phyloP scores from a whole-genome alignment of 2,113 vertebrate genomes.

The Meles meles region DNA sequence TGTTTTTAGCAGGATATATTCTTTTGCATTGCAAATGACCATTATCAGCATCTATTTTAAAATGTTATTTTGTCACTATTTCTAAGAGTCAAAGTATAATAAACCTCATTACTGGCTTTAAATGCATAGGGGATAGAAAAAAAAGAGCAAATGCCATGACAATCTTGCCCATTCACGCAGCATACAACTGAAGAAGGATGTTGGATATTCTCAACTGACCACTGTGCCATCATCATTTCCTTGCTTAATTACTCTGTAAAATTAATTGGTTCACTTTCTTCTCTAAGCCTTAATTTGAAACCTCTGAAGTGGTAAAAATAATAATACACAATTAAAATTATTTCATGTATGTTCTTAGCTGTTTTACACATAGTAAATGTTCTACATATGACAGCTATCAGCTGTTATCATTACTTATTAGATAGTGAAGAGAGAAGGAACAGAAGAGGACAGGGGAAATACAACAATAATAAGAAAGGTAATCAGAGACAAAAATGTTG shows the following conservation, averaged over 20 bases:
- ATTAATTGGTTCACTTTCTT: neutral
- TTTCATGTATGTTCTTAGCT: neutral
- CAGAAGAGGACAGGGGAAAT: neutral
- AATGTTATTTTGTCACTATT: neutral
- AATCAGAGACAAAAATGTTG: neutral
- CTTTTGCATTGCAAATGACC: neutral
- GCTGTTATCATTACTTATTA: neutral
- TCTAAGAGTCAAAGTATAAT: neutral
- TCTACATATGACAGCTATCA: neutral
- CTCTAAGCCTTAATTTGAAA: neutral
- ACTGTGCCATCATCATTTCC: neutral
- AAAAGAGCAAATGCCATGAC: neutral
- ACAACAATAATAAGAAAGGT: neutral
- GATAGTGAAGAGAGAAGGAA: neutral
- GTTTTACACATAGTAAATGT: neutral
- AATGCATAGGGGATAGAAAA: neutral
- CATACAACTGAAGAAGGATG: neutral
- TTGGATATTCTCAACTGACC: neutral
- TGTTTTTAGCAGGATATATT: neutral
- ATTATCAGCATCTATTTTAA: neutral
- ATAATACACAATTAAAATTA: neutral
- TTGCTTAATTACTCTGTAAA: neutral
- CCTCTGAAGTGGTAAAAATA: neutral
- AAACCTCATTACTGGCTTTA: neutral
- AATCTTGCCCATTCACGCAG: neutral